phyloP scores from a whole-genome alignment of 2,888 invertebrate genomes.

The Pterobdella sp. region DNA sequence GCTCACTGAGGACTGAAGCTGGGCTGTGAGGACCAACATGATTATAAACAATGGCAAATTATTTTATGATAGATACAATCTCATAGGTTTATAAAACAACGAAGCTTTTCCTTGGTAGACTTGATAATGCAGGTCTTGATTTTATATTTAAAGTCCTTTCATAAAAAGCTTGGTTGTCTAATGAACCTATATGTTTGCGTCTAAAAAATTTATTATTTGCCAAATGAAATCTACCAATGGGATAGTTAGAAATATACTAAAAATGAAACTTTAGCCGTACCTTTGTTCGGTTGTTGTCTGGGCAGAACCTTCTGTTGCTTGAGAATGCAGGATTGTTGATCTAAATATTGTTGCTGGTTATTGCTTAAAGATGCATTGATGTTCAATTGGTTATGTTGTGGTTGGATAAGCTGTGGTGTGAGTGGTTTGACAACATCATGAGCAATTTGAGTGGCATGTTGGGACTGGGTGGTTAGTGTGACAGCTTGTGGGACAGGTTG shows the following conservation, averaged over 20 bases:
- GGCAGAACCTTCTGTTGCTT: not conserved
- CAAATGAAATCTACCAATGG: not conserved
- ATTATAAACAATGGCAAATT: too few species aligned
- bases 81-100: too few species aligned
- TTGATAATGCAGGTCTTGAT: too few species aligned
- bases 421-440: too few species aligned
- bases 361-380: not conserved
- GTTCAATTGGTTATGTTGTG: not conserved
- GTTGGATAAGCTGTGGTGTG: not conserved
- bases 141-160: too few species aligned
- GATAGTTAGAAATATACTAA: not conserved
- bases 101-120: too few species aligned
- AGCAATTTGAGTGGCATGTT: too few species aligned
- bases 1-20: conserved; percentile 12
- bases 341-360: not conserved
- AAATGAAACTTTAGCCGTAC: not conserved
- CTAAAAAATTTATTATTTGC: too few species aligned
- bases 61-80: too few species aligned
- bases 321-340: not conserved
- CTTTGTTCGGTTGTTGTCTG: conserved; percentile 2
- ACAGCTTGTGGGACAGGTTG: not conserved
- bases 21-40: not conserved
- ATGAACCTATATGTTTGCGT: too few species aligned
- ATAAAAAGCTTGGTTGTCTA: too few species aligned
- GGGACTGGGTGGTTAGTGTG: not conserved